Conservation (phyloP, 2,888 invertebrate species). For the Pyrgus malvae region DNA sequence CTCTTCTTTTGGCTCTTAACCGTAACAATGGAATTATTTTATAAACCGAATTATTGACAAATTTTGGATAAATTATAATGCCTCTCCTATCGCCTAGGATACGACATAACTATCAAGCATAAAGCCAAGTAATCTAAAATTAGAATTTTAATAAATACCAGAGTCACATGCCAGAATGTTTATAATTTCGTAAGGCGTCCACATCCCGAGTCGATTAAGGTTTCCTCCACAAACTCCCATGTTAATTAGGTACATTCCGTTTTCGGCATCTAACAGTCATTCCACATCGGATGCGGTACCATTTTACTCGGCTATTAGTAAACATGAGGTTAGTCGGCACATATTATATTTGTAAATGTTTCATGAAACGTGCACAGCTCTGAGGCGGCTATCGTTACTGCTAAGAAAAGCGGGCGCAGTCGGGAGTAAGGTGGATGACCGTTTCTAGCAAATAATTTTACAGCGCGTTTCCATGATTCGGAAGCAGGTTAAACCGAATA, state of each 20-base stretch:
- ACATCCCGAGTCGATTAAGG: constrained; percentile 44
- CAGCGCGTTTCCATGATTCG: too few relatives aligned
- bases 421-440: too few relatives aligned
- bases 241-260: constrained; percentile 38
- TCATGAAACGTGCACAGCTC: constrained; percentile 1
- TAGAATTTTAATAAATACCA: constrained; percentile 27
- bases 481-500: too few relatives aligned
- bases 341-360: constrained; percentile 5
- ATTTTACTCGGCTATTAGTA: constrained; percentile 23
- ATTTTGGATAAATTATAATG: neutral
- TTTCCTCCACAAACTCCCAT: constrained; percentile 39
- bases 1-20: too few relatives aligned
- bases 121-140: constrained; percentile 4
- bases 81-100: neutral
- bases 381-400: too few relatives aligned
- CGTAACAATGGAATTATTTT: too few relatives aligned
- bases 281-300: constrained; percentile 20
- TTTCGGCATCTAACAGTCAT: neutral
- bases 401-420: too few relatives aligned
- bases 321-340: constrained; percentile 17
- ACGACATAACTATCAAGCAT: neutral
- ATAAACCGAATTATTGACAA: too few relatives aligned
- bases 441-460: too few relatives aligned
- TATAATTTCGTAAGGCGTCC: constrained; percentile 31
- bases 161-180: constrained; percentile 23